These are phyloP conservation scores for Creontiades dilutus DNA, from an alignment of 2,888 invertebrate species.

Conservation along the genomic window DNA sequence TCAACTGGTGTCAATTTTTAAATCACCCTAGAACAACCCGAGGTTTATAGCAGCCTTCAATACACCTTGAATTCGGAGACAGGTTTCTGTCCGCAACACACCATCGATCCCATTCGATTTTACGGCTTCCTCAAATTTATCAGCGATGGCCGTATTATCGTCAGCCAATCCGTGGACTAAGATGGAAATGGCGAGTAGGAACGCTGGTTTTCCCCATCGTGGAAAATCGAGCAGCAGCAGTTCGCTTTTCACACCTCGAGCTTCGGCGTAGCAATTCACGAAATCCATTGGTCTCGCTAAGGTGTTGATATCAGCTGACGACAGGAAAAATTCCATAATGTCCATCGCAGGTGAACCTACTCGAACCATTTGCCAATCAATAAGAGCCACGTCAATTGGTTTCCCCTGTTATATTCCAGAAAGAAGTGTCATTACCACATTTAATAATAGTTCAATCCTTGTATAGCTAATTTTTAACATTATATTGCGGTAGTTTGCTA, in stretches of 20 bases:
- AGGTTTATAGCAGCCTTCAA: not conserved
- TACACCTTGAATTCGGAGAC: not conserved
- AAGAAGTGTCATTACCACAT: too few relatives aligned
- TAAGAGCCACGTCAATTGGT: slow-evolving; percentile 49
- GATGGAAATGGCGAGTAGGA: slow-evolving; percentile 29
- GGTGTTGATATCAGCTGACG: slow-evolving; percentile 28
- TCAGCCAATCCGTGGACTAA: not conserved
- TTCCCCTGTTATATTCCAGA: slow-evolving; percentile 15
- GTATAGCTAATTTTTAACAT: too few relatives aligned
- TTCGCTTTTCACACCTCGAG: not conserved
- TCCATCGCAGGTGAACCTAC: slow-evolving; percentile 58
- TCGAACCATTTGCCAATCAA: slow-evolving; percentile 60
- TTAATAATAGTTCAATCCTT: too few relatives aligned
- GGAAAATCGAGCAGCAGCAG: not conserved
- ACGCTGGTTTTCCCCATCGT: slow-evolving; percentile 46
- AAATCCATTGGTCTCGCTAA: slow-evolving; percentile 21
- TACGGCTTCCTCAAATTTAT: not conserved
- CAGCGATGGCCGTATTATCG: not conserved
- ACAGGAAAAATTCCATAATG: slow-evolving; percentile 51
- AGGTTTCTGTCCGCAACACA: not conserved
- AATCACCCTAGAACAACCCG: not conserved
- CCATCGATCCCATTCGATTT: not conserved
- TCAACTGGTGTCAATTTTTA: not conserved
- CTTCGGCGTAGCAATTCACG: not conserved
- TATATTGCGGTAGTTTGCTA: too few relatives aligned